Evolutionary conservation across 2,888 invertebrate genomes (phyloP).

Genomic region (Caenorhabditis japonica): DNA sequence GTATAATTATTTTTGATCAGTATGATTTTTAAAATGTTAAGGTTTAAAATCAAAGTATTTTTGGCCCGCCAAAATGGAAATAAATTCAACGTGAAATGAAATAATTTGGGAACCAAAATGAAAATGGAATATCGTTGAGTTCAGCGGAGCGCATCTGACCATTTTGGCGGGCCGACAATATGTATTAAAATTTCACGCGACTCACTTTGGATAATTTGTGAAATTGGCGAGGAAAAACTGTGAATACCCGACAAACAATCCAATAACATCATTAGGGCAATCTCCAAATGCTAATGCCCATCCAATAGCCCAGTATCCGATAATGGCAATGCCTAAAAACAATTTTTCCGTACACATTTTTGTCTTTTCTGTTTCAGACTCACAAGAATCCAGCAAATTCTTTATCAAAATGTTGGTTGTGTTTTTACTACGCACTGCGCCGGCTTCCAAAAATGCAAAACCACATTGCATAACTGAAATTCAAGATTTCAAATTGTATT

Average conservation of each 20-base stretch:
- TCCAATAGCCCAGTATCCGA: conserved; percentile 80
- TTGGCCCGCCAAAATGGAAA: too few species aligned
- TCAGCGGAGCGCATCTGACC: too few species aligned
- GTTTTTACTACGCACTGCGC: conserved; percentile 80
- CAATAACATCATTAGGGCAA: conserved; percentile 74
- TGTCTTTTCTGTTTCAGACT: conserved; percentile 34
- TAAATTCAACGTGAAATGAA: too few species aligned
- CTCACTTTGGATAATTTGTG: conserved; percentile 69
- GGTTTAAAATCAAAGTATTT: conserved; percentile 4
- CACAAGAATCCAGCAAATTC: conserved; percentile 80
- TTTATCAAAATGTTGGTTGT: conserved; percentile 80
- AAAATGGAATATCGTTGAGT: too few species aligned
- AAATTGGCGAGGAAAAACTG: conserved; percentile 74
- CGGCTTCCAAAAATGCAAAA: conserved; percentile 81
- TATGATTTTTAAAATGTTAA: too few species aligned
- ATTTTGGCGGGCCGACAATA: too few species aligned
- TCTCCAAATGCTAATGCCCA: conserved; percentile 79
- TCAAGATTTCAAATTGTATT: not conserved
- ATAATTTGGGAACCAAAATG: too few species aligned
- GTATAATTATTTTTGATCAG: too few species aligned
- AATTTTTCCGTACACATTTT: not conserved
- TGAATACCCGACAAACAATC: conserved; percentile 78
- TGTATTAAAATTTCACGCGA: too few species aligned
- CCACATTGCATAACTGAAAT: conserved; percentile 80
- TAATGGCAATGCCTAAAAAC: conserved; percentile 75